Evolutionary conservation across 1,140 invertebrate genomes (phyloP), one percentile per base, ranked within the genome.

Genomic region (Caenorhabditis brenneri): DNA sequence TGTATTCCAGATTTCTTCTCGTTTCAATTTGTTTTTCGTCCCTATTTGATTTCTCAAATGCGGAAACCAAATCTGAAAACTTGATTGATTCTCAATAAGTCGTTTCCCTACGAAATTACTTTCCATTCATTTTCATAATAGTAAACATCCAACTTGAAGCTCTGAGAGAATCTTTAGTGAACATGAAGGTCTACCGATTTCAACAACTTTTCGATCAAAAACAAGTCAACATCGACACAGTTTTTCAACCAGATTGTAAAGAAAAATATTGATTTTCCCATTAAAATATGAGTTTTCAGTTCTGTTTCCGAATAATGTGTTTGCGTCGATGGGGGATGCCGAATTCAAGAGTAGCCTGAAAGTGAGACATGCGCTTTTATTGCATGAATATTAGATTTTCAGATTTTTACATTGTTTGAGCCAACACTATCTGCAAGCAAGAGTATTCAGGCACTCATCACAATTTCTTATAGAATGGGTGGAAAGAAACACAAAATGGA

Each of bases 191-290:
- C 1, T 74, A 5, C 19, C 36, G 19, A 24, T 74, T 74, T 46
- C 36, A 42, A 15, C 19, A 74, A 24, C 65, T 74, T 42, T 74
- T 74, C n/a, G 65, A 74, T 42, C 29, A 46, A 24, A 42, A 42
- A 24, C 6, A 22, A 42, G 9, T 74, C 1, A 46, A 22, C 19
- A 33, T 74, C n/a, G 65, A 74, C 36, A 74, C 65, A 2, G 16
- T 74, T 27, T 74, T 74, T 15, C 65, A 74, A 27, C 65, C 65
- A 74, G 16, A 74, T 15, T 74, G 65, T 74, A 65, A 12, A 7
- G 4, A 27, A n/a, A 65, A 65, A 36, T 51, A 27, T 5, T 1
- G 24, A 19, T 36, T 19, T 65, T 15, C 12, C 1, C 3, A n/a
- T 42, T 0, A 74, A 24, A 74, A 42, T 24, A 10, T 46, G 22